Base-by-base conservation (phyloP, 2,797 vertebrate genomes). In the Discoglossus pictus region DNA sequence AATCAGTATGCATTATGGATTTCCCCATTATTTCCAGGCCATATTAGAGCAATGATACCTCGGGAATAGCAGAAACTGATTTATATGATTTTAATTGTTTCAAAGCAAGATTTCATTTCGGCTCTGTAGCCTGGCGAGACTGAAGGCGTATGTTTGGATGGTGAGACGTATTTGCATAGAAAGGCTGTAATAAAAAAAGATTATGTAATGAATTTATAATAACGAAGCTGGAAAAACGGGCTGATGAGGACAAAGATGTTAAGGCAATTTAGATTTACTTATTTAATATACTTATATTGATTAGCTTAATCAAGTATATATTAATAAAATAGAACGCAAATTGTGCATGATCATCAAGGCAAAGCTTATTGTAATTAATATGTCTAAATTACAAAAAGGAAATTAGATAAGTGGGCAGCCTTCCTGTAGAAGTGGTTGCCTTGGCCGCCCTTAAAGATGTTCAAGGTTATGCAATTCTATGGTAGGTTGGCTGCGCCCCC, bases 41-140 rank as follows among this genome's bases (percentile, higher is more conserved):
- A 55, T 34, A 34, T 52, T 34, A 34, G 25, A 34, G 25, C 50
- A n/a, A 2, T 8, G 25, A 35, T 50, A 56, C 36, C 53, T 42
- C 35, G 53, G 36, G 52, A 39, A 56, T 10, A 7, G 13, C 20
- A 3, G 36, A 16, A 24, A 15, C 20, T 40, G 53, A 56, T 56
- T 40, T 24, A 56, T 42, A 40, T 3, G 36, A 56, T 23, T 40
- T 23, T 56, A 40, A 56, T 56, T 56, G 36, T 56, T 40, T 56
- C 36, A 56, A 13, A 54, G 35, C 21, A 54, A 38, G 38, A 40
- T 40, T 24, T 56, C 20, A 56, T 56, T 56, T 24, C 13, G 17
- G n/a, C 35, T 38, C 18, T 39, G 53, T 42, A 25, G 40, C 40
- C 24, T 3, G 31, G 53, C 21, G 35, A 54, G 36, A 42, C 53